Percentiles rank a stretch among this genome's conserved stretches.
phyloP scores from a whole-genome alignment of 2,113 vertebrate species.

The Lethenteron reissneri region DNA sequence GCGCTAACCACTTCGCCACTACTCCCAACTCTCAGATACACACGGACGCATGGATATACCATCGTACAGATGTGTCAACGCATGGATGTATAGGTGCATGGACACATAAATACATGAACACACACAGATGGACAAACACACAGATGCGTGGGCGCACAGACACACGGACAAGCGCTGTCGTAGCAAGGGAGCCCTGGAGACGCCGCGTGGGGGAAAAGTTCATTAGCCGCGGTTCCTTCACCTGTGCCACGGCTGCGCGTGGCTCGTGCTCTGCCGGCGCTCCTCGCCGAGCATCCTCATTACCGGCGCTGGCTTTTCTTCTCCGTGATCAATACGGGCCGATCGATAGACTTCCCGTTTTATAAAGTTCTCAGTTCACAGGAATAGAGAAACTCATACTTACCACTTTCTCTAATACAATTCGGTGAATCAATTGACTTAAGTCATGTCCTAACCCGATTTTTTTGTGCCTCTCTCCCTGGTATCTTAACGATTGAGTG shows the following conservation, averaged over 20 bases:
- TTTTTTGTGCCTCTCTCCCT: not conserved
- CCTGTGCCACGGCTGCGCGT: too few species aligned
- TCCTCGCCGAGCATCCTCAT: too few species aligned
- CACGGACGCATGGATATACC: not conserved
- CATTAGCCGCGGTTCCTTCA: too few species aligned
- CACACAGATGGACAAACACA: not conserved
- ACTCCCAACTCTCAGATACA: not conserved
- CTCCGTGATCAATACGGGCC: too few species aligned
- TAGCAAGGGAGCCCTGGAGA: too few species aligned
- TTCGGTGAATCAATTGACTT: constrained; percentile 4
- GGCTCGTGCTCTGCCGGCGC: too few species aligned
- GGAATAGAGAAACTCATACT: constrained; percentile 1
- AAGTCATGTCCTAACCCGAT: constrained; percentile 4
- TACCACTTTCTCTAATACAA: constrained; percentile 7
- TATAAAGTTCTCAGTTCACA: constrained; percentile 1
- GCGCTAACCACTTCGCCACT: too few species aligned
- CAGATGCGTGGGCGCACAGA: not conserved
- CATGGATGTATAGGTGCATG: not conserved
- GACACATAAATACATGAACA: not conserved
- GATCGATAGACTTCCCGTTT: constrained; percentile 6
- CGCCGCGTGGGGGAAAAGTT: too few species aligned
- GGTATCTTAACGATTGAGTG: constrained; percentile 4
- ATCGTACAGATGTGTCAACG: not conserved
- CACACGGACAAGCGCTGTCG: not conserved
- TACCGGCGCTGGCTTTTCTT: too few species aligned